Percentiles rank a stretch among this genome's conserved stretches.
Conservation (phyloP, 1,140 invertebrate species). For the Pachypsylla venusta region DNA sequence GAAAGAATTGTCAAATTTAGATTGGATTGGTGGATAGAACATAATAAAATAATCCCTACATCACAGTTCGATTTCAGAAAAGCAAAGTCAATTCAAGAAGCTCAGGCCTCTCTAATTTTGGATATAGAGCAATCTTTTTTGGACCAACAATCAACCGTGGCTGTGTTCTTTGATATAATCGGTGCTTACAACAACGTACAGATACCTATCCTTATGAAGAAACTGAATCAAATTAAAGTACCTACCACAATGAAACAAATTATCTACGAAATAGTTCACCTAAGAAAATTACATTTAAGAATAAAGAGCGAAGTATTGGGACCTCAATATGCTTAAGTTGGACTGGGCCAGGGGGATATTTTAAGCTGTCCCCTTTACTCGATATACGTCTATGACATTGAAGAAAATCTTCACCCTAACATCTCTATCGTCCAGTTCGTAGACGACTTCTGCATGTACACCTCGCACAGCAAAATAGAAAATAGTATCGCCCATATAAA, state of each 20-base stretch:
- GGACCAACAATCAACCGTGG: not conserved
- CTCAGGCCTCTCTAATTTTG: not conserved
- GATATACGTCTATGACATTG: not conserved
- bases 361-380: constrained; percentile 1
- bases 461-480: not conserved
- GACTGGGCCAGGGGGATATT: not conserved
- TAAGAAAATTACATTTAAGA: not conserved
- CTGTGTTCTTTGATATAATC: not conserved
- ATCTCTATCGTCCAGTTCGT: not conserved
- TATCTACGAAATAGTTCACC: not conserved
- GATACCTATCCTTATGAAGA: not conserved
- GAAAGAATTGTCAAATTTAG: not conserved
- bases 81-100: not conserved
- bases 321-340: not conserved
- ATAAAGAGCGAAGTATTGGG: not conserved
- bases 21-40: constrained; percentile 1
- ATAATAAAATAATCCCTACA: not conserved
- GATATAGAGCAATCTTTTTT: not conserved
- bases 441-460: not conserved
- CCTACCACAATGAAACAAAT: not conserved
- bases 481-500: no score
- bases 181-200: not conserved
- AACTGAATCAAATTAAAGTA: not conserved
- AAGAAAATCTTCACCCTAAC: not conserved
- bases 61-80: not conserved